Base-by-base conservation (phyloP, 2,888 invertebrate species). In the Megastigmus dorsalis region DNA sequence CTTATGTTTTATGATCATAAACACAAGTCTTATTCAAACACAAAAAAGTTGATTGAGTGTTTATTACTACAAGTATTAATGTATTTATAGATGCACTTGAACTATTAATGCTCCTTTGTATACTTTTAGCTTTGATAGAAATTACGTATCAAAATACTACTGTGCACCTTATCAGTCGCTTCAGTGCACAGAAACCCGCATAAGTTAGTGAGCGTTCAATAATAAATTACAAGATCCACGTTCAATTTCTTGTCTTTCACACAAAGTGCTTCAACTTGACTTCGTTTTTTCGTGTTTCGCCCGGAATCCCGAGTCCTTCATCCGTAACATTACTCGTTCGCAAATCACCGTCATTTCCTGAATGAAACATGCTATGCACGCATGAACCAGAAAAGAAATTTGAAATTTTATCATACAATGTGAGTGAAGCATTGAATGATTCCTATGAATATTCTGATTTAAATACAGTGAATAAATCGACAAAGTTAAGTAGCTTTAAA, bases 331-430 rank as follows among this genome's bases (percentile, higher is more conserved):
- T 66, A 60, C 60, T 66, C 28, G 52, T 70, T 75, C 60, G 66
- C 70, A 66, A 75, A 75, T 75, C 70, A 75, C 66, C 75, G 38
- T 70, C 66, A 26, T 66, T 54, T 60, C 60, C 59, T 48, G 28
- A 65, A 66, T 60, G 45, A 66, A 60, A 66, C 59, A 43, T 18
- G n/a, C 33, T 33, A 20, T 7, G 28, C 52, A n/a, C 50, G 43
- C 57, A 74, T 74, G 65, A 74, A 74, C 63, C 55, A 15, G 33
- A 9, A 70, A 52, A 74, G 66, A 69, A 69, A 65, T 69, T 52
- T 59, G 28, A 10, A 62, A 50, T 55, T n/a, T 48, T 62, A 18
- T 43, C 52, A 33, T 59, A 43, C 18, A 20, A 66, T 59, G 26
- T 43, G 50, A 57, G 57, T 45, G 45, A 45, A 36, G 45, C 62